Evolutionary conservation across 2,797 vertebrate genomes (phyloP), one percentile per base, ranked within the genome.

Genomic region (Tarsius wallacei): DNA sequence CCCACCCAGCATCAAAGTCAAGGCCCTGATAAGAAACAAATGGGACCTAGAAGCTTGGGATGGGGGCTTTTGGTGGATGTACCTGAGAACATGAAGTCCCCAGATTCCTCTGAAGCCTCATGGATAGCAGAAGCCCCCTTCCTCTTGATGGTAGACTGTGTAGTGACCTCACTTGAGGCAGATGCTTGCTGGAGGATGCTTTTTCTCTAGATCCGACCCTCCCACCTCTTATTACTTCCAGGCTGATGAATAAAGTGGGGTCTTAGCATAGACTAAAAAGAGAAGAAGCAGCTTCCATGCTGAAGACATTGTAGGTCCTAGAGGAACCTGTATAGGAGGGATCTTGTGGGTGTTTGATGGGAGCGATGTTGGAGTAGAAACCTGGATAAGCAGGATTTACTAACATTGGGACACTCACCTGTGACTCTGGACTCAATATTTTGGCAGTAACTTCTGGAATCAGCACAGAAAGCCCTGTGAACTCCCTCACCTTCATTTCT

Each of bases 381-480:
- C 21, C 80, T 57, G 28, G 3, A 36, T 0, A 4, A 31, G 17
- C 42, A 74, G 55, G 63, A 68, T 76, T 68, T 53, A 16, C 42
- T 84, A 63, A 85, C 15, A 6, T 14, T 19, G 61, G 24, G 61
- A 1, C n/a, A 90, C 9, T 91, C 33, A 7, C 53, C 74, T 73
- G 53, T 77, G 76, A 49, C 24, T 80, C 59, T 93, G 71, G 28
- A 63, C 68, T 87, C 63, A 11, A 0, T 49, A 53, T 86, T 73
- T 13, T 57, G 64, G 47, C 53, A 66, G n/a, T 49, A 53, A n/a
- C 24, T 70, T 80, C 70, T 64, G 87, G 94, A 96, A 59, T 91
- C 16, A 15, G 33, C n/a, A 14, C 26, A 49, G 81, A 91, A 90
- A 91, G 16, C 78, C 28, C 0, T 1, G 5, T 36, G 47, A 83